These are phyloP conservation scores for Saccostrea cuccullata DNA, from an alignment of 1,140 invertebrate genomes.

Conservation along the genomic window DNA sequence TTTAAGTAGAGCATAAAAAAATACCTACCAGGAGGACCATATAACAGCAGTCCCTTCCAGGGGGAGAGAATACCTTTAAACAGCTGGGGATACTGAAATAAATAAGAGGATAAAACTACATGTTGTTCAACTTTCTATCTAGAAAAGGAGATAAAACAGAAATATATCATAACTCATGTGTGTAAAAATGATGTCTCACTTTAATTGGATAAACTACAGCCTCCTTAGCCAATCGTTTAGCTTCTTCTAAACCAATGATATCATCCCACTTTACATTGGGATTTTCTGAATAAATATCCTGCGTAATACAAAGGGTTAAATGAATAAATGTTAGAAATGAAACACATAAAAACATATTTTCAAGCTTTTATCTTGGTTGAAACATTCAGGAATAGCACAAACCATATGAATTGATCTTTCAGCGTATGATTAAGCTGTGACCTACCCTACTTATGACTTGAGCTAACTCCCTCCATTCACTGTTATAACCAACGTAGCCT, in stretches of 20 bases:
- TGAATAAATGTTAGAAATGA: no score
- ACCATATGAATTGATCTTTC: no score
- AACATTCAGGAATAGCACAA: no score
- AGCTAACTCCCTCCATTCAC: conserved; percentile 79
- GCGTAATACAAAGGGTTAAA: conserved; percentile 48
- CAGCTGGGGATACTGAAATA: conserved; percentile 86
- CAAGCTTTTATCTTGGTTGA: no score
- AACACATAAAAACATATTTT: no score
- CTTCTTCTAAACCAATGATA: conserved; percentile 80
- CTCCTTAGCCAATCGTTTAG: conserved; percentile 85
- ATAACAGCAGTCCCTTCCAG: conserved; percentile 91
- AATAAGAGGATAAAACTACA: conserved; percentile 25
- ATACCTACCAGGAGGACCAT: conserved; percentile 88
- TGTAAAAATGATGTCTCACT: conserved; percentile 63
- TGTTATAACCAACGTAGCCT: conserved; percentile 76
- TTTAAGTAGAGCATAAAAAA: not conserved
- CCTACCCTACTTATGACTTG: conserved; percentile 78
- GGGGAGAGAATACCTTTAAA: conserved; percentile 89
- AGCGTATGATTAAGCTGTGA: not conserved
- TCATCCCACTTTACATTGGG: conserved; percentile 83
- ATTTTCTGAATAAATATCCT: conserved; percentile 84
- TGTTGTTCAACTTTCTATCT: no score
- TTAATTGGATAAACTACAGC: conserved; percentile 91
- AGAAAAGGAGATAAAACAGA: not conserved
- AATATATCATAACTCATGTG: not conserved